Conservation (phyloP, 2,888 invertebrate species). For the Drosophila buzzatii region DNA sequence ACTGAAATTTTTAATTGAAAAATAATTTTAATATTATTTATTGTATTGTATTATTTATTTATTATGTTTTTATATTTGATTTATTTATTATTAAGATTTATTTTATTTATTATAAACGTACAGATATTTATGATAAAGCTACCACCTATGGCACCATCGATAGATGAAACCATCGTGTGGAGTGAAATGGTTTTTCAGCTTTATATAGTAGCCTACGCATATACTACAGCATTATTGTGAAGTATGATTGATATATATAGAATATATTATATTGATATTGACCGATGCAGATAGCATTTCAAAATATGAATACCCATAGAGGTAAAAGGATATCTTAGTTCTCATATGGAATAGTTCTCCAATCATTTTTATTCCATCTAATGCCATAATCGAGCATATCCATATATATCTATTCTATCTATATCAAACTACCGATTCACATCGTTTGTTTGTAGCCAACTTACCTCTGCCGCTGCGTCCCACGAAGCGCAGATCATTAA, state of each 20-base stretch:
- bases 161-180: no score
- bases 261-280: not conserved
- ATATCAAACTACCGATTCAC: not conserved
- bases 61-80: no score
- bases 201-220: no score
- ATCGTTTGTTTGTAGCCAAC: slow-evolving; percentile 62
- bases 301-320: not conserved
- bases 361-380: not conserved
- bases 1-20: no score
- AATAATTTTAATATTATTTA: no score
- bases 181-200: no score
- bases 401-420: not conserved
- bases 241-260: not conserved
- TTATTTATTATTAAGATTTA: no score
- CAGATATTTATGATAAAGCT: no score
- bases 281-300: not conserved
- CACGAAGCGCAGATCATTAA: slow-evolving; percentile 99
- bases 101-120: no score
- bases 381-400: not conserved
- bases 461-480: slow-evolving; percentile 99
- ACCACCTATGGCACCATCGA: no score
- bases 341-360: not conserved
- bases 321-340: not conserved
- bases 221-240: not conserved
- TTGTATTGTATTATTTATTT: no score